Percentiles rank a stretch among this genome's conserved stretches.
Conservation (phyloP, 2,113 vertebrate species). For the Sturnira hondurensis region DNA sequence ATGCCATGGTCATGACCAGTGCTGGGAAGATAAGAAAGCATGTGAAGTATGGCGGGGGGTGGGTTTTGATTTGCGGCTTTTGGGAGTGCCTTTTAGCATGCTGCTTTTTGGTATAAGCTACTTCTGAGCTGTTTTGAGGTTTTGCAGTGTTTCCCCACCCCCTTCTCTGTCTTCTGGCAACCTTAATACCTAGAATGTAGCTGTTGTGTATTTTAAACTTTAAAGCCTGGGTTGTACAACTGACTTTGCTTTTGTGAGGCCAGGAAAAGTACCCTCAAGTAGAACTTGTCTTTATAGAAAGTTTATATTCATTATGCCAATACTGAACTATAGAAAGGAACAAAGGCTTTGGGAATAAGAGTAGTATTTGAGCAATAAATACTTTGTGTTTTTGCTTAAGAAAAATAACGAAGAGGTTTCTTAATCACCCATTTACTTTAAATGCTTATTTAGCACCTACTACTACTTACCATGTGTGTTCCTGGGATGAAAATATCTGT, state of each 20-base stretch:
- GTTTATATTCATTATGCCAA: neutral
- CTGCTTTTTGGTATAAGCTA: neutral
- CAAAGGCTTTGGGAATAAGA: neutral
- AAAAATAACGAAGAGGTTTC: neutral
- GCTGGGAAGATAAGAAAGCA: slow-evolving; percentile 8
- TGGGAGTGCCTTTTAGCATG: neutral
- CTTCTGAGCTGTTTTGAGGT: slow-evolving; percentile 10
- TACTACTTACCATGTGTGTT: neutral
- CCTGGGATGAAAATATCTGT: neutral
- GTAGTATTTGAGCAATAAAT: neutral
- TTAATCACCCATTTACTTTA: neutral
- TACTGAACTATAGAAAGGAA: neutral
- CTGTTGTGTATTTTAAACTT: neutral
- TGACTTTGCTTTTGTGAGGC: neutral
- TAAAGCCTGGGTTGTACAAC: neutral
- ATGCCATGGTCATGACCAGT: neutral
- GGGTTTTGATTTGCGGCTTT: neutral
- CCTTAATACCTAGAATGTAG: neutral
- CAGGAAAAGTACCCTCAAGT: neutral
- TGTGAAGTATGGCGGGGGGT: neutral
- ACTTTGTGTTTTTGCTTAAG: neutral
- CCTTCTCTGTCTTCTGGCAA: neutral
- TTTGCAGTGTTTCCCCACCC: neutral
- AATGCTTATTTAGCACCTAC: neutral
- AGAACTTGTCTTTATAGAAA: neutral